Base-by-base conservation (phyloP, 2,113 vertebrate genomes). In the Ctenomys sociabilis region DNA sequence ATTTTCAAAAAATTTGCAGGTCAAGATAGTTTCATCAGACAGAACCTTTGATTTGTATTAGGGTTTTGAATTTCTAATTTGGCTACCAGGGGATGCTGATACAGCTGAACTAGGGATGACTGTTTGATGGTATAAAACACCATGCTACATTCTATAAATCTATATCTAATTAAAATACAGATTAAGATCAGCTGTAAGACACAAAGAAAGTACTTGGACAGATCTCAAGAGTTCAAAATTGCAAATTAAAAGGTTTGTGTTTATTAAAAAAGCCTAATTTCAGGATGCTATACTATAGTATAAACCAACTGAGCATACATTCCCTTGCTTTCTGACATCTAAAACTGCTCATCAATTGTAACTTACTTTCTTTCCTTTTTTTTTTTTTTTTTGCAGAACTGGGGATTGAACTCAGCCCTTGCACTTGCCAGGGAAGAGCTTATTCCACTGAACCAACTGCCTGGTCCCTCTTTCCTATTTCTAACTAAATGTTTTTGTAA, bases 1-100 rank as follows among this genome's bases (percentile, higher is more conserved):
- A 88, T 49, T 96, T 83, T 72, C 32, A 49, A 3, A 49, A 95
- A 77, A 90, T 57, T 57, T 49, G 7, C 54, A 61, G 86, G 35
- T 84, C 73, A 92, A 89, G 30, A 45, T 1, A 81, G 37, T 52
- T 85, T 96, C 24, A 96, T 94, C 77, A 80, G 45, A 80, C 28
- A 80, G 45, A 52, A 49, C 30, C 77, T 52, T 52, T 52, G 57
- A 73, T 93, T 89, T 87, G 26, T 96, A 61, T 82, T 77, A 81
- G 28, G 30, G 78, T 93, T 91, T 5, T 95, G 28, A 72, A 93
- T 70, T 95, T 95, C 64, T 92, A 84, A 78, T 68, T 77, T 80
- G 75, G 8, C 52, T 91, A 87, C 11, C 75, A 75, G 54, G 54
- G 68, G 21, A 88, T 90, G 37, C 16, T 70, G 59, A 80, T 49